Evolutionary conservation across 2,113 vertebrate species (phyloP).

Genomic region (Blennius ocellaris): DNA sequence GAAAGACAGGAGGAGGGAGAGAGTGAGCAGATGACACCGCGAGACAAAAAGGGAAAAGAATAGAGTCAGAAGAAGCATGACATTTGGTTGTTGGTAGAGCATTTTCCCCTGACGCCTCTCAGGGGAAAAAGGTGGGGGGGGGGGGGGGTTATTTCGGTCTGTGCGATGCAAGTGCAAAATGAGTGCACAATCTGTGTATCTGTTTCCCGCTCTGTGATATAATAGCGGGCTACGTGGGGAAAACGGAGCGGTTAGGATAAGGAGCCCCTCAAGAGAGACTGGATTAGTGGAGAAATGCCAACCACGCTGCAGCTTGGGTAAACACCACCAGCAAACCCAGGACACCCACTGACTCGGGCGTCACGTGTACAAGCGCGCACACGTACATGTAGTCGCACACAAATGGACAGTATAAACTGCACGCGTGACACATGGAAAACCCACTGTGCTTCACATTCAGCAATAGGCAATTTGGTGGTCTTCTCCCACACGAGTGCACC

Average conservation of each 20-base stretch:
- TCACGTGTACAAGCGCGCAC: conserved; percentile 16
- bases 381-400: conserved; percentile 24
- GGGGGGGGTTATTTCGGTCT: conserved; percentile 64
- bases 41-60: conserved; percentile 25
- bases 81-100: conserved; percentile 35
- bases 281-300: conserved; percentile 79
- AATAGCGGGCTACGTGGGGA: conserved; percentile 55
- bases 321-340: conserved; percentile 70
- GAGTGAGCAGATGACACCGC: conserved; percentile 35
- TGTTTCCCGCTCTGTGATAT: conserved; percentile 57
- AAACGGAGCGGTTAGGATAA: conserved; percentile 66
- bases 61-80: conserved; percentile 26
- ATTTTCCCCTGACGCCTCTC: conserved; percentile 54
- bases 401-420: conserved; percentile 5
- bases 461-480: conserved; percentile 8
- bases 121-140: too few species aligned
- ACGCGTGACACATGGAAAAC: conserved; percentile 23
- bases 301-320: conserved; percentile 69
- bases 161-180: conserved; percentile 34
- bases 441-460: neutral
- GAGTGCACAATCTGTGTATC: conserved; percentile 27
- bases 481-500: conserved; percentile 21
- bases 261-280: conserved; percentile 70
- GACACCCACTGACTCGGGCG: conserved; percentile 66
- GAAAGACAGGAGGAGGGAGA: conserved; percentile 6